Evolutionary conservation across 2,888 invertebrate species (phyloP).

Genomic region (Scaptomyza polygonia): DNA sequence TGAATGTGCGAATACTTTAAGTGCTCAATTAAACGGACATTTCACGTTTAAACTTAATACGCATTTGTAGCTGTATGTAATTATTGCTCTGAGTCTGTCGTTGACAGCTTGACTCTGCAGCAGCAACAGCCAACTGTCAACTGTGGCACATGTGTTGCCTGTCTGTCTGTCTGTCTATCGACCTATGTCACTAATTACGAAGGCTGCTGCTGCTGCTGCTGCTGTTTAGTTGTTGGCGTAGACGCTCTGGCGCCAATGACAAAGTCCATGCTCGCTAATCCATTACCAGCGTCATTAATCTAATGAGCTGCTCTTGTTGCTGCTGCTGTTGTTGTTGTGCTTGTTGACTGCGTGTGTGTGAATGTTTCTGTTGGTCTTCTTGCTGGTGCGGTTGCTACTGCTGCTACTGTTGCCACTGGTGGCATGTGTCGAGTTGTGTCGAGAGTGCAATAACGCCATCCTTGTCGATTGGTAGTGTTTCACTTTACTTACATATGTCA

Average conservation of each 20-base stretch:
- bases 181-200: slow-evolving; percentile 75
- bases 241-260: slow-evolving; percentile 58
- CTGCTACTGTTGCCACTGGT: slow-evolving; percentile 30
- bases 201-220: slow-evolving; percentile 38
- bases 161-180: slow-evolving; percentile 14
- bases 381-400: slow-evolving; percentile 19
- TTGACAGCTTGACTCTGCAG: slow-evolving; percentile 31
- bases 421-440: slow-evolving; percentile 50
- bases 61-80: slow-evolving; percentile 15
- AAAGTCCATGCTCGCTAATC: slow-evolving; percentile 71
- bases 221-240: slow-evolving; percentile 54
- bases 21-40: slow-evolving; percentile 51
- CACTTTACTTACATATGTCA: slow-evolving; percentile 65
- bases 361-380: slow-evolving; percentile 12
- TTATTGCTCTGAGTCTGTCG: slow-evolving; percentile 37
- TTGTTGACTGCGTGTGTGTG: too few species aligned
- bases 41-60: slow-evolving; percentile 38
- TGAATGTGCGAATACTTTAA: slow-evolving; percentile 37
- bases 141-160: slow-evolving; percentile 30
- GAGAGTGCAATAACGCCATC: slow-evolving; percentile 26
- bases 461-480: slow-evolving; percentile 39
- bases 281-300: slow-evolving; percentile 79
- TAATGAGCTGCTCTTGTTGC: slow-evolving; percentile 66
- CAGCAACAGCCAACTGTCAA: slow-evolving; percentile 8
- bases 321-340: slow-evolving; percentile 28